Base-by-base conservation (phyloP, 2,113 vertebrate species). In the Cervus canadensis region DNA sequence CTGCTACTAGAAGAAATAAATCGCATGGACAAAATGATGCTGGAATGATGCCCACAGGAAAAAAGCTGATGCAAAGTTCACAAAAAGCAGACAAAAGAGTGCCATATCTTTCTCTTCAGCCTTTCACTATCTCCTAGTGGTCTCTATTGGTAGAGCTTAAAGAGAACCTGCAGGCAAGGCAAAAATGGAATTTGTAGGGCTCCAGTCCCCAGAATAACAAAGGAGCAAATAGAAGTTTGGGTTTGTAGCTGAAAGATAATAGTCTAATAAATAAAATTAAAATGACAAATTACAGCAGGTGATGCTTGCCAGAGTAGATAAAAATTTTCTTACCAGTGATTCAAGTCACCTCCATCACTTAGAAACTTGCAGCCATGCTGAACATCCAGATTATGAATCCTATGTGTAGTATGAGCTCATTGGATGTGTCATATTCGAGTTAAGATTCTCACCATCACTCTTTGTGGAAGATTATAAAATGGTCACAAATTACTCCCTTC, bases 231-330 rank as follows among this genome's bases (percentile, higher is more conserved):
- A 57, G 12, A 84, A 83, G 52, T 36, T 91, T 60, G 76, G 12
- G 25, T 71, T 95, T 94, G 56, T 54, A 94, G 60, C 48, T 79
- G 36, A 91, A 93, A 87, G 60, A 71, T 52, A 91, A 91, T 48
- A 43, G 54, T 81, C 83, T 95, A 89, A 62, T n/a, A 87, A 93
- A 86, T 67, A 8, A 33, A 62, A 40, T 56, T 88, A 94, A 97
- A 87, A 93, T 40, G 43, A 28, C 12, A 79, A 89, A 79, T 91
- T 50, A 74, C 43, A 50, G 50, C 43, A 87, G 71, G 36, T 67
- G 48, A 95, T 60, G 40, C 50, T 90, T 78, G 17, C 62, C 76
- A 91, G 52, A 56, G 28, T 71, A 94, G 84, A 36, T 33, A 33
- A 71, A 43, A 17, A 33, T 83, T 56, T 82, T 83, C 83, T 88